phyloP scores from a whole-genome alignment of 2,113 vertebrate species.

The Clinocottus analis region DNA sequence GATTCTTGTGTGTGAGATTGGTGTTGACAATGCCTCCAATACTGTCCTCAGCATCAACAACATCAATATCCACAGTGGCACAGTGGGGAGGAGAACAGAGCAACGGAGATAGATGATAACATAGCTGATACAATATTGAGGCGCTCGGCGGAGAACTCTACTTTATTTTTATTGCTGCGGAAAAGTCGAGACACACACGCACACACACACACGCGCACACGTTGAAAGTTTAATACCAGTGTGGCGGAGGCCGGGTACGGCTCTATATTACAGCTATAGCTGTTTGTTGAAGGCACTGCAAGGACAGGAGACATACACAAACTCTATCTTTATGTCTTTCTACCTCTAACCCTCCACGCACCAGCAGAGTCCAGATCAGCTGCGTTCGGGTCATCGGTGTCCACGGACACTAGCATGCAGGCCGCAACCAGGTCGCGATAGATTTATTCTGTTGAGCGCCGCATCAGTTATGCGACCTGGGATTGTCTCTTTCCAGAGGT shows the following conservation, averaged over 20 bases:
- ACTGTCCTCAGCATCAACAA: conserved; percentile 49
- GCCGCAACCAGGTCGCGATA: conserved; percentile 29
- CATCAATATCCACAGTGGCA: conserved; percentile 44
- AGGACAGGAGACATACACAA: not conserved
- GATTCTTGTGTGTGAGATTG: conserved; percentile 29
- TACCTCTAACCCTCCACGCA: not conserved
- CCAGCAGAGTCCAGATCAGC: conserved; percentile 7
- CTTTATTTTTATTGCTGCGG: conserved; percentile 49
- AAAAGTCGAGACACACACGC: conserved; percentile 6
- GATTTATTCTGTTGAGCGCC: conserved; percentile 43
- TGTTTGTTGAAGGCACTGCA: conserved; percentile 2
- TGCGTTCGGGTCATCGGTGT: not conserved
- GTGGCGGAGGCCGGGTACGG: not conserved
- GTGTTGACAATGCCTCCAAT: conserved; percentile 57
- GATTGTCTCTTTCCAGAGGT: conserved; percentile 37
- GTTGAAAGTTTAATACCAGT: conserved; percentile 10
- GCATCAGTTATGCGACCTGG: conserved; percentile 35
- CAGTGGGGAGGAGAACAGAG: conserved; percentile 37
- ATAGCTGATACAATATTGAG: conserved; percentile 47
- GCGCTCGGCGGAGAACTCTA: conserved; percentile 33
- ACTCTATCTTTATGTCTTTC: not conserved
- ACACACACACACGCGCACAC: not conserved
- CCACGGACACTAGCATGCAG: conserved; percentile 29
- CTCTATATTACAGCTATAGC: conserved; percentile 12
- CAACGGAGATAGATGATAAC: conserved; percentile 49